A percentile compares a stretch with the other conserved stretches of the same genome.
Evolutionary conservation across 2,888 invertebrate genomes (phyloP).

Genomic region (Caenorhabditis uteleia): DNA sequence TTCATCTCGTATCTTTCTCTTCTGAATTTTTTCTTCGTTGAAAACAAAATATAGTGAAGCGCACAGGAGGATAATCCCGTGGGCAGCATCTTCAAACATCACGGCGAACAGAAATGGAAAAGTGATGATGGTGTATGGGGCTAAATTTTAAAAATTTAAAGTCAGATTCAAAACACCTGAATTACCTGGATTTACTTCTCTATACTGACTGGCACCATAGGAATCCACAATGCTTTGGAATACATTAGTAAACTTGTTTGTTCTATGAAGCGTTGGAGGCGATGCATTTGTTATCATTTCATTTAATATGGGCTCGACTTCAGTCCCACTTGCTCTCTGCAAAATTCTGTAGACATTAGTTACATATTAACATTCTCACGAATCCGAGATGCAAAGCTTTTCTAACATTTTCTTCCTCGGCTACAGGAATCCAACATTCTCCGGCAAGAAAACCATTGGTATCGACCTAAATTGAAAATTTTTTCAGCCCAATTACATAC

Average conservation of each 20-base stretch:
- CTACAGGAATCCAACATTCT: constrained; percentile 92
- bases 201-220: constrained; percentile 92
- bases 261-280: constrained; percentile 93
- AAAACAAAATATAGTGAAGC: constrained; percentile 84
- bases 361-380: constrained; percentile 73
- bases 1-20: constrained; percentile 44
- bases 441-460: constrained; percentile 98
- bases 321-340: constrained; percentile 83
- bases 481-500: too few species aligned
- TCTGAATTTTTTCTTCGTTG: constrained; percentile 92
- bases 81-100: constrained; percentile 96
- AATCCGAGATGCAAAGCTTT: constrained; percentile 88
- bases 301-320: constrained; percentile 93
- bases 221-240: constrained; percentile 95
- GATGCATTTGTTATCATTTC: constrained; percentile 86
- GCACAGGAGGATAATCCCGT: constrained; percentile 83
- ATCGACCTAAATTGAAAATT: too few species aligned
- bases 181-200: constrained; percentile 95
- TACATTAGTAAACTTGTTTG: constrained; percentile 92
- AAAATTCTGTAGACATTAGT: background rate
- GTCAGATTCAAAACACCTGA: too few species aligned
- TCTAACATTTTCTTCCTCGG: constrained; percentile 88
- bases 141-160: too few species aligned
- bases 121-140: constrained; percentile 93
- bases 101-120: constrained; percentile 97